A percentile compares a stretch with the other conserved stretches of the same genome.
Conservation (phyloP, 2,113 vertebrate genomes). For the Mesembrinibis cayennensis region DNA sequence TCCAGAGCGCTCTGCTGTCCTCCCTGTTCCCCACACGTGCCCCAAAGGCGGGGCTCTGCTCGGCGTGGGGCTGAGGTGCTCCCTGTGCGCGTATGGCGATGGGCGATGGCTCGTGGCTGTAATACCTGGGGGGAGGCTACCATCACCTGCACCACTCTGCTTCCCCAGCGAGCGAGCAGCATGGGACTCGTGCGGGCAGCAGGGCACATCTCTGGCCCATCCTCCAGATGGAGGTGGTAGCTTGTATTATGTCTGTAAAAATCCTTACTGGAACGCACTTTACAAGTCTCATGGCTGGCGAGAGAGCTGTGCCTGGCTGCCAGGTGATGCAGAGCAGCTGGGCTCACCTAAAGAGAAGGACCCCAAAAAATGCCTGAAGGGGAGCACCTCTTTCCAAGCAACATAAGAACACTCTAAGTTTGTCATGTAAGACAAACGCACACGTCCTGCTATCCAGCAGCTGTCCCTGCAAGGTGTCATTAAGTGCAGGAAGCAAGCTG, state of each 20-base stretch:
- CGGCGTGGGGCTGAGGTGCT: not conserved
- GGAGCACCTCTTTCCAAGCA: not conserved
- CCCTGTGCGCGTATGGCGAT: fast-evolving
- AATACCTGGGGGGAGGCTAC: not conserved
- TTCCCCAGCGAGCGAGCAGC: not conserved
- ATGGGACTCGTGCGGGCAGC: not conserved
- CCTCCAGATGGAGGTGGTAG: not conserved
- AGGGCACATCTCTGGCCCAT: not conserved
- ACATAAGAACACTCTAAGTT: too few relatives aligned
- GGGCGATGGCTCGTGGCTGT: too few relatives aligned
- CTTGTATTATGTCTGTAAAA: not conserved
- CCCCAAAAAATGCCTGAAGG: too few relatives aligned
- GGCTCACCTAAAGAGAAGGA: not conserved
- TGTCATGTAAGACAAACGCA: not conserved
- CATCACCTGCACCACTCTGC: not conserved
- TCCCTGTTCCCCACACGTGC: not conserved
- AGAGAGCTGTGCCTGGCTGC: not conserved
- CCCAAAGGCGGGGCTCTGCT: too few relatives aligned
- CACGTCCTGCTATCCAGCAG: too few relatives aligned
- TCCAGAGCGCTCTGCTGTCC: fast-evolving
- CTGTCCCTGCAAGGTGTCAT: not conserved
- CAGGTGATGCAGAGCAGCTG: not conserved
- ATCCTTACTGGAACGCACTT: too few relatives aligned
- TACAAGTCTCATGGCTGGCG: too few relatives aligned
- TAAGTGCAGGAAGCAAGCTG: not conserved